Base-by-base conservation (phyloP, 2,888 invertebrate species). In the Cheilosia grossa region DNA sequence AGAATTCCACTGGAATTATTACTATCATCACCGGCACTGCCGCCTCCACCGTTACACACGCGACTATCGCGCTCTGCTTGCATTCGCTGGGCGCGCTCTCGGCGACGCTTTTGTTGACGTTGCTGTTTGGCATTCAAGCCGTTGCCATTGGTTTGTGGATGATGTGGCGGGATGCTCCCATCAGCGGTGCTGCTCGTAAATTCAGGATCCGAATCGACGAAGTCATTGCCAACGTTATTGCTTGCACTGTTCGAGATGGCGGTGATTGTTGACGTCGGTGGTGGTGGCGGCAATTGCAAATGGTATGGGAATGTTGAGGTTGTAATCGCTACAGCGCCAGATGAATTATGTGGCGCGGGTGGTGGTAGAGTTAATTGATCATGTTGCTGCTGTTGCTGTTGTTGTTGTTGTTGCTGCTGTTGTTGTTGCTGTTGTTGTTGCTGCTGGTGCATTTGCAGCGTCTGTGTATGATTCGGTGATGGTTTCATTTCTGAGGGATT, bases 11-110 rank as follows among this genome's bases (percentile, higher is more conserved):
- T 91, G 33, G 91, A 91, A 77, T 91, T 91, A 86, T 91, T 91
- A 78, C 90, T 91, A 86, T 91, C 91, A 87, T 91, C 91, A 53
- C 90, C 91, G 88, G 91, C 90, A 86, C 90, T 91, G 27, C 90
- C 91, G 33, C 91, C 91, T 87, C 90, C 90, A 69, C 89, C 89
- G 21, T 80, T 79, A 82, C 87, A 85, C 49, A 81, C 93, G 94
- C 92, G 91, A 87, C 88, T 91, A 93, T 95, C 95, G 93, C 95
- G 95, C 93, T 96, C 96, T 92, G 96, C 96, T 94, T 96, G 96
- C 95, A 97, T 95, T 93, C 97, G 96, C 94, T 97, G 97, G 91
- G 97, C 97, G 93, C 97, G 95, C 94, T 97, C 97, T 93, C 97
- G 95, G 93, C 97, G 95, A 93, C 96, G 95, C 93, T 96, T 97